Conservation (phyloP, 1,140 invertebrate species). For the Popillia japonica region DNA sequence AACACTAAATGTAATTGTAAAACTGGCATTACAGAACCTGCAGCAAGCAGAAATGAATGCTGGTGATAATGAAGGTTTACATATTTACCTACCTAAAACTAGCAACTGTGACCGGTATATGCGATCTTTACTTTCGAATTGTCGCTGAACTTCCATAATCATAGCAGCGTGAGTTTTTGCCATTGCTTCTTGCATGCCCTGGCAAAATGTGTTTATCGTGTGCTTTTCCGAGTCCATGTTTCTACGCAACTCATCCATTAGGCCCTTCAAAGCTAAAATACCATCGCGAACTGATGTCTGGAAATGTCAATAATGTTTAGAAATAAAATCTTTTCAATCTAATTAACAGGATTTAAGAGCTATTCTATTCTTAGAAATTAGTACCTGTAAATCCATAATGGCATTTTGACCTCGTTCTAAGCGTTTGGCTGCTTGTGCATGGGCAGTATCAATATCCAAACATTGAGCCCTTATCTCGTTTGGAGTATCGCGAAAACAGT, state of each 20-base stretch:
- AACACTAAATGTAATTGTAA: conserved; percentile 73
- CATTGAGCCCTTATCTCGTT: conserved; percentile 72
- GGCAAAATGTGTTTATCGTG: conserved; percentile 71
- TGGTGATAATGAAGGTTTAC: too few species aligned
- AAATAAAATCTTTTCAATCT: too few species aligned
- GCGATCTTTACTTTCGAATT: conserved; percentile 73
- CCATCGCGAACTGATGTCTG: conserved; percentile 67
- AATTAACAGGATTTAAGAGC: too few species aligned
- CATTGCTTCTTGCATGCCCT: conserved; percentile 72
- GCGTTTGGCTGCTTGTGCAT: conserved; percentile 72
- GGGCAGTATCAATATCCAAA: conserved; percentile 77
- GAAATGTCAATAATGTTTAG: not conserved
- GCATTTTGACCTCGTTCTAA: conserved; percentile 67
- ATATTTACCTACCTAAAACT: conserved; percentile 61
- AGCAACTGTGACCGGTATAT: conserved; percentile 69
- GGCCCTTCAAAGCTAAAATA: conserved; percentile 69
- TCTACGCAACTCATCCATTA: conserved; percentile 71
- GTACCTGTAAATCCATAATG: conserved; percentile 54
- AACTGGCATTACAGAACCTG: conserved; percentile 70
- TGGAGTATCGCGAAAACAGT: conserved; percentile 74
- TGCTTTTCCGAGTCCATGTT: conserved; percentile 74
- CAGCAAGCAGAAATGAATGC: conserved; percentile 50
- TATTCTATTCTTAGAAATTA: not conserved
- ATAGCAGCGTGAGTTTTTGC: conserved; percentile 71
- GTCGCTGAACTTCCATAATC: conserved; percentile 71